Evolutionary conservation across 2,797 vertebrate genomes (phyloP).

Genomic region (Amniataba percoides): DNA sequence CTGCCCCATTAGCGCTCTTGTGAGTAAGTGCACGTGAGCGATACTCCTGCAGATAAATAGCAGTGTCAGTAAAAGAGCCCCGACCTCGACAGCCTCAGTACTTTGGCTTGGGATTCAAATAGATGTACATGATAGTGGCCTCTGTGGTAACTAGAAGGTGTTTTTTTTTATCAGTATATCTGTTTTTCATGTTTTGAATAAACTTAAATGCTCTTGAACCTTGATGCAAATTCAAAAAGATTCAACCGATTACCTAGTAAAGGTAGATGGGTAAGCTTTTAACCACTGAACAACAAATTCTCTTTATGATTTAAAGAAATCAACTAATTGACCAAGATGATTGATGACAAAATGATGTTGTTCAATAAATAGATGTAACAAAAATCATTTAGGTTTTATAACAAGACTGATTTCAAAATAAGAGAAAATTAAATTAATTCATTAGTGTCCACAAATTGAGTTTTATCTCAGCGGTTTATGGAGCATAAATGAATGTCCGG

Average conservation of each 20-base stretch:
- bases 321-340: neutral
- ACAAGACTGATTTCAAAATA: neutral
- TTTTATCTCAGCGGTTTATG: conserved; percentile 59
- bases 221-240: neutral
- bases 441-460: conserved; percentile 12
- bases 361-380: neutral
- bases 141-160: neutral
- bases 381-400: neutral
- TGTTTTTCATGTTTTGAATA: conserved; percentile 26
- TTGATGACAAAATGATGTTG: neutral
- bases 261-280: neutral
- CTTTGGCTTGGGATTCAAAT: conserved; percentile 43
- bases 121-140: conserved; percentile 3
- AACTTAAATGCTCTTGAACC: neutral
- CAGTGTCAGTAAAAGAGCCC: conserved; percentile 49
- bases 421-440: neutral
- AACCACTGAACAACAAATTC: no score
- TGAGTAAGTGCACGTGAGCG: conserved; percentile 21
- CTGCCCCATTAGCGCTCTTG: conserved; percentile 39
- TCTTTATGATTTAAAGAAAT: neutral
- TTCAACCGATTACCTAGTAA: neutral
- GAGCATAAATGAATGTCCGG: conserved; percentile 69
- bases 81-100: conserved; percentile 15
- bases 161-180: neutral
- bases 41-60: conserved; percentile 45